These are phyloP conservation scores for Diarsia mendica DNA, from an alignment of 2,888 invertebrate species.

Conservation along the genomic window DNA sequence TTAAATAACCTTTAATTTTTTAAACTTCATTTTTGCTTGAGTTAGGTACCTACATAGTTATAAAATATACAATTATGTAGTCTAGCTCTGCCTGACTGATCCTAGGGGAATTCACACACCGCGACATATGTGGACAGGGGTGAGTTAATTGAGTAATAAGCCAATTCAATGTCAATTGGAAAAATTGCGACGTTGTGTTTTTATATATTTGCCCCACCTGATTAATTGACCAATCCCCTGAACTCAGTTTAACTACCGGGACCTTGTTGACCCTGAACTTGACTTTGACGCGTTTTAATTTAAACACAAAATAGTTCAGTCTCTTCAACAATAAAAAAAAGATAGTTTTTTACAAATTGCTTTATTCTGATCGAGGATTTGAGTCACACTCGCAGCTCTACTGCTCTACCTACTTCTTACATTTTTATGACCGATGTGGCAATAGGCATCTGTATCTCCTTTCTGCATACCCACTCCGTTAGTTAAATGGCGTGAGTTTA, in stretches of 20 bases:
- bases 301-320: not conserved
- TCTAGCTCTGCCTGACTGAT: not conserved
- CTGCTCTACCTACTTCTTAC: not conserved
- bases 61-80: not conserved
- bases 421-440: not conserved
- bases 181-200: constrained; percentile 73
- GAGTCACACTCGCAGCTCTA: not conserved
- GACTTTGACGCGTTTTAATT: constrained; percentile 29
- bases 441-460: not conserved
- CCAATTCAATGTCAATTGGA: constrained; percentile 88
- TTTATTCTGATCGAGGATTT: not conserved
- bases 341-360: not conserved
- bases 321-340: too few relatives aligned
- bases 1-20: too few relatives aligned
- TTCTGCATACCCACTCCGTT: not conserved
- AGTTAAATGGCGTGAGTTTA: too few relatives aligned
- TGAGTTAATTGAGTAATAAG: constrained; percentile 84
- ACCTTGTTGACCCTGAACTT: constrained; percentile 29
- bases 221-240: constrained; percentile 57
- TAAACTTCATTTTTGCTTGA: not conserved
- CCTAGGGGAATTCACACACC: not conserved
- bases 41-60: not conserved
- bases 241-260: constrained; percentile 30
- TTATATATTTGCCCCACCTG: constrained; percentile 55
- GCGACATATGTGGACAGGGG: constrained; percentile 69